Conservation (phyloP, 1,140 invertebrate species). For the Panulirus ornatus region DNA sequence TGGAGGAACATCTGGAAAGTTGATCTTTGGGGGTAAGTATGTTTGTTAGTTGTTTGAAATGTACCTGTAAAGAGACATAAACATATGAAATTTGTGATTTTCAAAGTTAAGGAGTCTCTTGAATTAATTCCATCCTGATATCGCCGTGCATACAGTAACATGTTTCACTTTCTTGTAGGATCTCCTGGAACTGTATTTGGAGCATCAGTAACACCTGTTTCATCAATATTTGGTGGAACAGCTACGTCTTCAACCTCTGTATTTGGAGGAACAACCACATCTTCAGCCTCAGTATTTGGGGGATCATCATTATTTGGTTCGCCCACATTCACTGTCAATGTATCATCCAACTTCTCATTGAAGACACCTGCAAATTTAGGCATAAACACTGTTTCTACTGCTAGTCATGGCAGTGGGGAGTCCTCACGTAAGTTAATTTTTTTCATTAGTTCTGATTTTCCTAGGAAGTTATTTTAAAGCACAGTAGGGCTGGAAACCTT, state of each 20-base stretch:
- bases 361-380: neutral
- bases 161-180: conserved; percentile 5
- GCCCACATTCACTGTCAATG: conserved; percentile 28
- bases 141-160: neutral
- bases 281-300: conserved; percentile 36
- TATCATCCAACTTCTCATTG: conserved; percentile 30
- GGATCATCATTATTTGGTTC: neutral
- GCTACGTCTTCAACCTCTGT: conserved; percentile 9
- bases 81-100: no score
- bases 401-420: neutral
- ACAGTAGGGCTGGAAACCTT: no score
- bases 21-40: conserved; percentile 47
- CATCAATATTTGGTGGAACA: conserved; percentile 48
- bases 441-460: no score
- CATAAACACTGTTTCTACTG: neutral
- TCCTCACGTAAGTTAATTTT: conserved; percentile 7
- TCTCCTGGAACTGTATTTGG: conserved; percentile 23
- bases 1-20: conserved; percentile 40
- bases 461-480: no score
- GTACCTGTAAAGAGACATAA: no score
- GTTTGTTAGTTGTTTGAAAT: neutral
- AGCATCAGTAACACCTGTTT: conserved; percentile 17
- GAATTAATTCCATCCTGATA: neutral
- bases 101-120: neutral
- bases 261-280: conserved; percentile 25